Evolutionary conservation across 2,113 vertebrate species (phyloP).

Genomic region (Oryzias woworae): DNA sequence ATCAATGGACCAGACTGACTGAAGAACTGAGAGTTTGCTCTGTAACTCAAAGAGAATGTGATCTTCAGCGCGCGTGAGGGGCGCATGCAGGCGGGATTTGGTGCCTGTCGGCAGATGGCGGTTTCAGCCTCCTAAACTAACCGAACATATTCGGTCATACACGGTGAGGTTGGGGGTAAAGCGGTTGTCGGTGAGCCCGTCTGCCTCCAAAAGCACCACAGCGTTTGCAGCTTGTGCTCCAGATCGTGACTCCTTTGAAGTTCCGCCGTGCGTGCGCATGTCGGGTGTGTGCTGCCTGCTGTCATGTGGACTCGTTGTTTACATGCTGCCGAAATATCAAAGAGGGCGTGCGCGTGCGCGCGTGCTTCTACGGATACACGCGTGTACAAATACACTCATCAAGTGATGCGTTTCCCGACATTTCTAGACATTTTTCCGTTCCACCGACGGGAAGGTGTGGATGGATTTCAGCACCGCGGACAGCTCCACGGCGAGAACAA

Average conservation of each 20-base stretch:
- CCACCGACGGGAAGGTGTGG: constrained; percentile 27
- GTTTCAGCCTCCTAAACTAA: constrained; percentile 47
- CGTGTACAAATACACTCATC: not conserved
- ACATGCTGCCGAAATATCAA: constrained; percentile 65
- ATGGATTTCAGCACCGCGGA: constrained; percentile 77
- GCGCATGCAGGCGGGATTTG: constrained; percentile 55
- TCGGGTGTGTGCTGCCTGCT: constrained; percentile 55
- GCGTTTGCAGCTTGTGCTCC: constrained; percentile 14
- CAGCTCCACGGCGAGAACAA: constrained; percentile 79
- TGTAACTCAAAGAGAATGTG: constrained; percentile 3
- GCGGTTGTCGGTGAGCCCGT: constrained; percentile 6
- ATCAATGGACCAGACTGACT: too few species aligned
- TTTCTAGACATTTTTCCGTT: not conserved
- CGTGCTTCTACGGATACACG: constrained; percentile 1
- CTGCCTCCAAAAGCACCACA: constrained; percentile 11
- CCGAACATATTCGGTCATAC: constrained; percentile 13
- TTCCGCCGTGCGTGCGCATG: constrained; percentile 48
- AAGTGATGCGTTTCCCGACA: not conserved
- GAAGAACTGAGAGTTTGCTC: too few species aligned
- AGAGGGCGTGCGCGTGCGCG: constrained; percentile 37
- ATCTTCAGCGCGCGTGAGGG: constrained; percentile 23
- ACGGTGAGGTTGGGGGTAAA: constrained; percentile 31
- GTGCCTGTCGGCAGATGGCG: constrained; percentile 65
- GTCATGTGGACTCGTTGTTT: constrained; percentile 77
- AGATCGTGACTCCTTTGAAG: constrained; percentile 66